Evolutionary conservation across 2,113 vertebrate species (phyloP).

Genomic region (Gallinago undulata): DNA sequence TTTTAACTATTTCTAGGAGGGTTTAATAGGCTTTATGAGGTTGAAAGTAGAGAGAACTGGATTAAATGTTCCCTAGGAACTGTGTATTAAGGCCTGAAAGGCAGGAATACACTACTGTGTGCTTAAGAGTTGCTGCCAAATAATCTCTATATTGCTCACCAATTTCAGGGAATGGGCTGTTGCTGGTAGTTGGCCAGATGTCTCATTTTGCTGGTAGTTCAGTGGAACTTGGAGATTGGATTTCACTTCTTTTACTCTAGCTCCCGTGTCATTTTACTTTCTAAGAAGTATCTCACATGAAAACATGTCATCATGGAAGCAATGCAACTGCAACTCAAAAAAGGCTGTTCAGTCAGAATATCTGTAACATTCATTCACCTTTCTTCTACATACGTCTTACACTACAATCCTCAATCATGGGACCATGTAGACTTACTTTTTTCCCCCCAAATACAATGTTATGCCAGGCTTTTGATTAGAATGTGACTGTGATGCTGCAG

Average conservation of each 20-base stretch:
- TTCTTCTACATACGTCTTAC: fast-evolving
- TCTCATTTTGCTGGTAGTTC: not conserved
- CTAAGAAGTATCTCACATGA: not conserved
- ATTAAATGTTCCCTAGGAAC: not conserved
- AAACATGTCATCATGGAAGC: not conserved
- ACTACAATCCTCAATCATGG: not conserved
- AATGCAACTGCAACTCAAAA: not conserved
- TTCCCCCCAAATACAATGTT: not conserved
- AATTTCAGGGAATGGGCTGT: not conserved
- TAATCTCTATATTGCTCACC: not conserved
- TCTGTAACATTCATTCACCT: not conserved
- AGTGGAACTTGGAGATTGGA: not conserved
- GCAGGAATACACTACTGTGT: not conserved
- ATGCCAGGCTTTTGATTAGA: not conserved
- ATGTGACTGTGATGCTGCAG: not conserved
- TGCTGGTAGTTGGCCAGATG: not conserved
- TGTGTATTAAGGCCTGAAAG: not conserved
- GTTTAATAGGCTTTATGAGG: not conserved
- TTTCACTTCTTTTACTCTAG: not conserved
- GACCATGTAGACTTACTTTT: not conserved
- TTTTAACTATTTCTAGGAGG: not conserved
- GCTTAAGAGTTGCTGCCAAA: not conserved
- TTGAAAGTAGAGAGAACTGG: not conserved
- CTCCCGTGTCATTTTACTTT: not conserved
- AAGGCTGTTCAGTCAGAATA: not conserved